phyloP scores from a whole-genome alignment of 1,140 invertebrate species.

The Drosophila malerkotliana region DNA sequence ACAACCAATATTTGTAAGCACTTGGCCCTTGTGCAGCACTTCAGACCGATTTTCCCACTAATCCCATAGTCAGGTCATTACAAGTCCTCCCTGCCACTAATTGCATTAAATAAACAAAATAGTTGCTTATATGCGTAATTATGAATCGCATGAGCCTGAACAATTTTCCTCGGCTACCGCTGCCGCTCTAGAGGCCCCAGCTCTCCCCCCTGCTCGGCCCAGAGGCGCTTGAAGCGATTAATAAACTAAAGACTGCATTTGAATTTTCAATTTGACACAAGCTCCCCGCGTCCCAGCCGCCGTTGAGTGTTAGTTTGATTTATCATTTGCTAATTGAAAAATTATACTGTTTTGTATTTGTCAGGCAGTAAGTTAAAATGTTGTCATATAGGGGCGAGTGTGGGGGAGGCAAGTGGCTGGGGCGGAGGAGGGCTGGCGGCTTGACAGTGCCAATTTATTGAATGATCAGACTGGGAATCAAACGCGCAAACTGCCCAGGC shows the following conservation, averaged over 20 bases:
- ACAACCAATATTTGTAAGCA: conserved; percentile 18
- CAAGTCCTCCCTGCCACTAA: conserved; percentile 27
- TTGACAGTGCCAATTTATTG: conserved; percentile 78
- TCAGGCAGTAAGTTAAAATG: conserved; percentile 79
- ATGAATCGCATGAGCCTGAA: conserved; percentile 41
- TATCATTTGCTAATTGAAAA: conserved; percentile 83
- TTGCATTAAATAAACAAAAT: conserved; percentile 57
- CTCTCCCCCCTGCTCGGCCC: background rate
- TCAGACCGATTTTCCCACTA: conserved; percentile 9
- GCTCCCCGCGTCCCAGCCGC: conserved; percentile 35
- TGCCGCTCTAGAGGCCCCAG: background rate
- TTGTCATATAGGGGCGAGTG: conserved; percentile 53
- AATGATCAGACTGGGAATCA: conserved; percentile 60
- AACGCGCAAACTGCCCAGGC: conserved; percentile 32
- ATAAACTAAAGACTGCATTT: conserved; percentile 74
- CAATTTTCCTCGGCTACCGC: conserved; percentile 8
- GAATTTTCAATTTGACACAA: conserved; percentile 65
- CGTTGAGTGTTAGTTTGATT: conserved; percentile 77
- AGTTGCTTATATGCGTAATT: conserved; percentile 66
- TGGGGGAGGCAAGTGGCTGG: background rate
- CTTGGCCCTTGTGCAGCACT: conserved; percentile 10
- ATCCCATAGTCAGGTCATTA: conserved; percentile 23
- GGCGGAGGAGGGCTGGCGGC: background rate
- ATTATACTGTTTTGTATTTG: conserved; percentile 79
- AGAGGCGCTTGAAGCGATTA: conserved; percentile 46